These are phyloP conservation scores for Otus sunia DNA, from an alignment of 2,113 vertebrate species.

Conservation along the genomic window DNA sequence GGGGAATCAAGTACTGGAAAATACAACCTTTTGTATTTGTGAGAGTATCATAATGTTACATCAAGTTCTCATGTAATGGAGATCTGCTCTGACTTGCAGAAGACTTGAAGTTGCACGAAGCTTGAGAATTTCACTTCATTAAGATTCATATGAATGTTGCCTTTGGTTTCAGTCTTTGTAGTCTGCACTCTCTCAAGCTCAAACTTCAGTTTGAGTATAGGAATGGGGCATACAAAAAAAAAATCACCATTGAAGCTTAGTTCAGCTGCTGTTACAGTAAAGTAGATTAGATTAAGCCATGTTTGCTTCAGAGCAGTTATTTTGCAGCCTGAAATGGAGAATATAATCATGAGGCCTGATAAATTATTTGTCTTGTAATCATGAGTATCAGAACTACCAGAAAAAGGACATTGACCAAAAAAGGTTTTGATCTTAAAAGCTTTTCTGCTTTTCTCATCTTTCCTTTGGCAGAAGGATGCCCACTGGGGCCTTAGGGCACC, in stretches of 20 bases:
- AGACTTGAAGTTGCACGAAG: not conserved
- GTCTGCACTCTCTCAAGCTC: not conserved
- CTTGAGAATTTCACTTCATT: constrained; percentile 33
- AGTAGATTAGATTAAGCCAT: not conserved
- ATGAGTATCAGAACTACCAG: not conserved
- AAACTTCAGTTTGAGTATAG: not conserved
- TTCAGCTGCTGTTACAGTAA: not conserved
- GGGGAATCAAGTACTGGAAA: constrained; percentile 32
- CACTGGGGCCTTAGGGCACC: accelerated
- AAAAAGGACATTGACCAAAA: not conserved
- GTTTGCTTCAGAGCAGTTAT: not conserved
- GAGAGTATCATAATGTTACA: constrained; percentile 9
- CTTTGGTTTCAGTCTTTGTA: constrained; percentile 33
- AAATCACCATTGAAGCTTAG: constrained; percentile 12
- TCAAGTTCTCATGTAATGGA: constrained; percentile 14
- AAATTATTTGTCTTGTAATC: not conserved
- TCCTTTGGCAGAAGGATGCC: not conserved
- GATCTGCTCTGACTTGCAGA: not conserved
- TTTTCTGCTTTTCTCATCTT: not conserved
- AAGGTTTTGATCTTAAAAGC: not conserved
- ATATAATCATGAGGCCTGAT: not conserved
- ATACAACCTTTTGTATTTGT: constrained; percentile 6
- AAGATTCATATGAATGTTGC: constrained; percentile 40
- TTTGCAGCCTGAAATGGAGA: not conserved
- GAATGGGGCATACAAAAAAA: not conserved